These are phyloP conservation scores for Xanthorhoe spadicearia DNA, from an alignment of 2,888 invertebrate genomes.

Conservation along the genomic window DNA sequence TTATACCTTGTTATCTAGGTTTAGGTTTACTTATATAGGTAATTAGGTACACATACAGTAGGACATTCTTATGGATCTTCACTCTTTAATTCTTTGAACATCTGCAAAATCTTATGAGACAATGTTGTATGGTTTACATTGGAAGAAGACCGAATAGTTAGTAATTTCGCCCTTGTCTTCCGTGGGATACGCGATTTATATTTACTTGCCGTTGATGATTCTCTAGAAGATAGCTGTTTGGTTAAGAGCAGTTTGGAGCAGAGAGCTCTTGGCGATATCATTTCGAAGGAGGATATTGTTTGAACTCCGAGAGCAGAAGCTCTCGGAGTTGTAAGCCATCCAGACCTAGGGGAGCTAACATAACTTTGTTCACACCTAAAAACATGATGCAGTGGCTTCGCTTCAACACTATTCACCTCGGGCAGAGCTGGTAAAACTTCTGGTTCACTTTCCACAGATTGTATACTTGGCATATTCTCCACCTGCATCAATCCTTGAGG, in stretches of 20 bases:
- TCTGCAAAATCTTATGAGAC: conserved; percentile 66
- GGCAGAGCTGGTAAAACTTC: conserved; percentile 62
- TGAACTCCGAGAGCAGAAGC: conserved; percentile 53
- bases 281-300: conserved; percentile 60
- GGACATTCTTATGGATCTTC: conserved; percentile 46
- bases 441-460: conserved; percentile 50
- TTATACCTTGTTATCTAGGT: too few species aligned
- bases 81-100: conserved; percentile 62
- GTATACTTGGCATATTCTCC: conserved; percentile 42
- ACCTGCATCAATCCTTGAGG: conserved; percentile 61
- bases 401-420: conserved; percentile 51
- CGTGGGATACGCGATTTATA: conserved; percentile 28
- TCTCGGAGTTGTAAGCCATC: conserved; percentile 57
- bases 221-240: conserved; percentile 52
- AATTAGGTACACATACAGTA: too few species aligned
- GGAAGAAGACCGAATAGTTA: conserved; percentile 59
- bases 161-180: conserved; percentile 46
- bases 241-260: conserved; percentile 62
- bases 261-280: conserved; percentile 60
- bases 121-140: conserved; percentile 53
- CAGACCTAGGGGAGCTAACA: conserved; percentile 65
- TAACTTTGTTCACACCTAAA: conserved; percentile 66
- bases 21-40: too few species aligned
- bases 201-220: conserved; percentile 47
- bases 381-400: conserved; percentile 51